Evolutionary conservation across 2,113 vertebrate genomes (phyloP).

Genomic region (Eira barbara): DNA sequence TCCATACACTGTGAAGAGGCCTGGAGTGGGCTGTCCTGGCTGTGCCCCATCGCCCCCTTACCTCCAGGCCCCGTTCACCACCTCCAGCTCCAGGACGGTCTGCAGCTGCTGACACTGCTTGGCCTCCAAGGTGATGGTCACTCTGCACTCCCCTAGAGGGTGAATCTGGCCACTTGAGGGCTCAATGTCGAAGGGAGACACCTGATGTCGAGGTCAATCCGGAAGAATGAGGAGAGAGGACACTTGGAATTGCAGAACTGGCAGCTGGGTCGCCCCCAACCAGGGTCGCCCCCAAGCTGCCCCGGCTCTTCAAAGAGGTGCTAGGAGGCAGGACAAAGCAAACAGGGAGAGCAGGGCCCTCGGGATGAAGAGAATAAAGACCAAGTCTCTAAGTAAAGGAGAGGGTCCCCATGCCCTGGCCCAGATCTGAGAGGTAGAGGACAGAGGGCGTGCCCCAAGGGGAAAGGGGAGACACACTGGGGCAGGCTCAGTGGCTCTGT

Average conservation of each 20-base stretch:
- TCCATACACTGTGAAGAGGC: rapidly evolving
- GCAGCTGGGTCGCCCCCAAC: neutral
- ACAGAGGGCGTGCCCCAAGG: neutral
- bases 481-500: neutral
- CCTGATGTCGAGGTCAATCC: slow-evolving; percentile 57
- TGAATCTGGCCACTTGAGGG: slow-evolving; percentile 86
- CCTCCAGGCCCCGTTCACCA: slow-evolving; percentile 90
- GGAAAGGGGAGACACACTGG: neutral
- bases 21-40: rapidly evolving
- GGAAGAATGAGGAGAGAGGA: neutral
- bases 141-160: slow-evolving; percentile 81
- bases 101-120: slow-evolving; percentile 83
- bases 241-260: neutral
- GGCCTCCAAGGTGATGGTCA: slow-evolving; percentile 85
- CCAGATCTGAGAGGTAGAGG: neutral
- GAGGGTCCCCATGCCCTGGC: neutral
- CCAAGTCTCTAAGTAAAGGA: neutral
- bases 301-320: neutral
- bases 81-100: slow-evolving; percentile 87
- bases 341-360: neutral
- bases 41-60: slow-evolving; percentile 38
- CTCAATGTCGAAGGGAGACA: slow-evolving; percentile 84
- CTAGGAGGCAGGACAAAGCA: neutral
- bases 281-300: neutral
- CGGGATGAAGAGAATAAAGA: neutral